phyloP scores from a whole-genome alignment of 2,113 vertebrate species.

The Pogonocichla stellata region DNA sequence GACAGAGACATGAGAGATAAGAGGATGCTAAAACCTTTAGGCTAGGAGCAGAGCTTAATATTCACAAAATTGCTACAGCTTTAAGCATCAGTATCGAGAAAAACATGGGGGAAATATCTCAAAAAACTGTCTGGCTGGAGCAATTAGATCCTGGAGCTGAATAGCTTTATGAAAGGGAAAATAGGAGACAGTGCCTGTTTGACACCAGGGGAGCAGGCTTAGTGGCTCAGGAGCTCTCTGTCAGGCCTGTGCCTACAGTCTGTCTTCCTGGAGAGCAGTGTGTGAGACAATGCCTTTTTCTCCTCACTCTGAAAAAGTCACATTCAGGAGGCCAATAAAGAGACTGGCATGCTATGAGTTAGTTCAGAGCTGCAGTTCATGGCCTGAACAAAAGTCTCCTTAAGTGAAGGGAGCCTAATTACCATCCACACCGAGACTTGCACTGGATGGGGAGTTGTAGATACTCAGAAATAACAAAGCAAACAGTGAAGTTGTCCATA shows the following conservation, averaged over 20 bases:
- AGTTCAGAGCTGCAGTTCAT: neutral
- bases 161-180: neutral
- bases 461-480: neutral
- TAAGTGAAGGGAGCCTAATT: neutral
- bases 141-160: constrained; percentile 27
- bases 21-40: constrained; percentile 24
- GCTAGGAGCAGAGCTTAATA: constrained; percentile 29
- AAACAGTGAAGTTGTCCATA: neutral
- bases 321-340: neutral
- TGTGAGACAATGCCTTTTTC: neutral
- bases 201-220: neutral
- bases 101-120: neutral
- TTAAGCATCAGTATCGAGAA: neutral
- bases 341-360: neutral
- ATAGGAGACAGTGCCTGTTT: neutral
- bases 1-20: constrained; percentile 33
- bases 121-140: neutral
- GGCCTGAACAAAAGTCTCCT: neutral
- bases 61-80: constrained; percentile 10
- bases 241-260: neutral
- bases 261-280: neutral
- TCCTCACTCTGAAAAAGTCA: neutral
- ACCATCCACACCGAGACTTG: neutral
- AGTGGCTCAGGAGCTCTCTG: neutral
- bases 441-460: neutral